These are phyloP conservation scores for Axea sp. DNA, from an alignment of 2,888 invertebrate genomes.

Conservation along the genomic window DNA sequence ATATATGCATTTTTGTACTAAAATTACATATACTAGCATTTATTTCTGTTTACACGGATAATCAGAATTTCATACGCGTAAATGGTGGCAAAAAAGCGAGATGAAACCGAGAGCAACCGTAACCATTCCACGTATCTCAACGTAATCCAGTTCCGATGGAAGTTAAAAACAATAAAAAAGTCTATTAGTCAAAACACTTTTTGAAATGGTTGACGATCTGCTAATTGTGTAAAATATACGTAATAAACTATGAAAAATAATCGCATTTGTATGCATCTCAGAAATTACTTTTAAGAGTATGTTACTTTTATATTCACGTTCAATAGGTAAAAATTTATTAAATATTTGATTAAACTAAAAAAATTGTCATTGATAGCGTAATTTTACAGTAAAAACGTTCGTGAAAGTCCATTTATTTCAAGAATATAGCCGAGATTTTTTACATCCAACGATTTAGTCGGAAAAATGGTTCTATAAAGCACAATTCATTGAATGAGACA, in stretches of 20 bases:
- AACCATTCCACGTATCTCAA: conserved; percentile 3
- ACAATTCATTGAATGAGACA: background rate
- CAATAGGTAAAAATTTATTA: conserved; percentile 24
- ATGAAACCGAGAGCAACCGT: background rate
- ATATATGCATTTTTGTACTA: conserved; percentile 22
- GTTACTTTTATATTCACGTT: conserved; percentile 21
- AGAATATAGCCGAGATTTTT: conserved; percentile 1
- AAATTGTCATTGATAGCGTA: conserved; percentile 6
- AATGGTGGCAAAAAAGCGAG: conserved; percentile 18
- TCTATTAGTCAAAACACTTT: conserved; percentile 46
- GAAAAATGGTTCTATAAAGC: conserved; percentile 7
- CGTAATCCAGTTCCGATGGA: conserved; percentile 41
- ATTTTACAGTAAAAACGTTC: background rate
- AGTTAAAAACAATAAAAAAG: conserved; percentile 49
- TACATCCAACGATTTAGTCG: background rate
- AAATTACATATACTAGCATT: conserved; percentile 32
- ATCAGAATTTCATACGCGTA: conserved; percentile 33
- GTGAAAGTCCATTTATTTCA: conserved; percentile 5
- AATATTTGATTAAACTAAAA: conserved; percentile 31
- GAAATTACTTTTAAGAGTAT: background rate
- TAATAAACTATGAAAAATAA: conserved; percentile 40
- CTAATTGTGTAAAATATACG: conserved; percentile 31
- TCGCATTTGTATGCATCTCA: conserved; percentile 41
- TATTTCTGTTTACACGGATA: conserved; percentile 40
- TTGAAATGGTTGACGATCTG: conserved; percentile 39